phyloP scores from a whole-genome alignment of 2,888 invertebrate species.

The Diarsia mendica region DNA sequence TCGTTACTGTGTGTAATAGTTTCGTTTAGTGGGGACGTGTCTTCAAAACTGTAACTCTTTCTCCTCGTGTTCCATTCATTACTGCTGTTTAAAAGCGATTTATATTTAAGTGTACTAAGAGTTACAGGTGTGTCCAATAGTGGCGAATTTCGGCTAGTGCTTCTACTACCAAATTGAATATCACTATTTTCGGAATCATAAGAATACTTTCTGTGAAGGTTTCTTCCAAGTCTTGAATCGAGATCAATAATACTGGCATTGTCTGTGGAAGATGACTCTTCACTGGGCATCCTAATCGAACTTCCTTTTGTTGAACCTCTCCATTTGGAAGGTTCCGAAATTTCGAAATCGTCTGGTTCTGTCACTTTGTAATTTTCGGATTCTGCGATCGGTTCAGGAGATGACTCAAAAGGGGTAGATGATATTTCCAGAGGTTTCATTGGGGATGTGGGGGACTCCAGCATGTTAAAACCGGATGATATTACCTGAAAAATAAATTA shows the following conservation, averaged over 20 bases:
- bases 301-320: conserved; percentile 92
- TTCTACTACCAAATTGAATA: conserved; percentile 75
- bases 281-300: conserved; percentile 92
- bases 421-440: conserved; percentile 86
- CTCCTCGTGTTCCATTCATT: conserved; percentile 93
- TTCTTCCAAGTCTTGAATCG: conserved; percentile 78
- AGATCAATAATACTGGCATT: conserved; percentile 87
- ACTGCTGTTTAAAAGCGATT: conserved; percentile 83
- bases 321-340: conserved; percentile 91
- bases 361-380: conserved; percentile 86
- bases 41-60: conserved; percentile 94
- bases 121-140: conserved; percentile 81
- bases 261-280: conserved; percentile 87
- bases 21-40: conserved; percentile 82
- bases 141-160: conserved; percentile 78
- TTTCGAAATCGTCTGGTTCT: conserved; percentile 90
- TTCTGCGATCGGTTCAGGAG: conserved; percentile 78
- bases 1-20: conserved; percentile 81
- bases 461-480: conserved; percentile 84
- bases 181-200: conserved; percentile 84
- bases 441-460: conserved; percentile 79
- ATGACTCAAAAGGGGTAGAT: conserved; percentile 82
- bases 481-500: conserved; percentile 80
- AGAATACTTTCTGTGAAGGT: conserved; percentile 79
- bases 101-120: conserved; percentile 85